Evolutionary conservation across 2,113 vertebrate genomes (phyloP), one percentile per base, ranked within the genome.

Genomic region (Ceratotherium simum): DNA sequence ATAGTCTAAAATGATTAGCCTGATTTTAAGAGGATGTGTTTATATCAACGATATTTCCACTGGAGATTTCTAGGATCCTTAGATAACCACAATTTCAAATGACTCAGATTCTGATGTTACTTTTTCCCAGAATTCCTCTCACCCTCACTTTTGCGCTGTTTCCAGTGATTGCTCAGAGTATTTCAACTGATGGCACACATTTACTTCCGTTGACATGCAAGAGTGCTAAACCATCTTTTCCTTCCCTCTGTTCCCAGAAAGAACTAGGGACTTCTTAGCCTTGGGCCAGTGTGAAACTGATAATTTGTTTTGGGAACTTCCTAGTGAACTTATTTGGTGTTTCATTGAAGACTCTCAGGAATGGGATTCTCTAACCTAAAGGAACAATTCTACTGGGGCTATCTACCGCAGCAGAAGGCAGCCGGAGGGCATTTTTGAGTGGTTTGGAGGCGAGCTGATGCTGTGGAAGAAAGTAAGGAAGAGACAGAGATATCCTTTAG

Each of bases 231-330:
- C 31, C 8, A 42, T 65, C 4, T 82, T 92, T 79, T n/a, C 42
- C 5, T 31, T 73, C 18, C 31, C 6, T 69, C 33, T 80, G 70
- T 92, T 80, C 16, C 13, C 60, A 76, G 58, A 91, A 90, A 58
- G 0, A 75, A 21, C 21, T 16, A 84, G 65, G 82, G 39, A 46
- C 29, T 62, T 46, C 29, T 51, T 92, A 92, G 78, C 73, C 64
- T 93, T 83, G 64, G 46, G 90, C 79, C 73, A 90, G 73, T 72
- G 54, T 81, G 42, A 76, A 95, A 60, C 36, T 60, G 78, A 85
- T 84, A 56, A 10, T 92, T 89, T 96, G 88, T 92, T 90, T 90
- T 4, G 9, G 90, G 69, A 96, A 60, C 75, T 86, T 97, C 65
- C 14, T 80, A 93, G 67, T 76, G 56, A 93, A 89, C 42, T 48